Base-by-base conservation (phyloP, 37 sponge, comb jelly and placozoan genomes). In the Sycon ciliatum region DNA sequence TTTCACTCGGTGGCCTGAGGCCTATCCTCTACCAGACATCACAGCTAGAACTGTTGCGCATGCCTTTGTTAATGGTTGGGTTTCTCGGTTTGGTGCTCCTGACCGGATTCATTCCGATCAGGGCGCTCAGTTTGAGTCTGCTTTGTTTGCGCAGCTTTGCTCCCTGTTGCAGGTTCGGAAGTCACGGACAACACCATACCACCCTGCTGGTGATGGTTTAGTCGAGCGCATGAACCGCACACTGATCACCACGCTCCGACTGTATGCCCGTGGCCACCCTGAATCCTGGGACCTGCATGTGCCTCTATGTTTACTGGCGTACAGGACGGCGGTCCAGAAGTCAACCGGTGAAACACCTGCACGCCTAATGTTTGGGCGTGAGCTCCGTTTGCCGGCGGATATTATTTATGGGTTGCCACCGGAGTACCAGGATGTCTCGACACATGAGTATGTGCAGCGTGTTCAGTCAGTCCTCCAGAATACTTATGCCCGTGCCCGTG, bases 1-100 rank as follows among this genome's bases (percentile, higher is more conserved):
- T 32, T 32, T 86, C 28, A 81, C 86, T 5, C 81, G 81, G 30
- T 86, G 86, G 86, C 75, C 82, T 28, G 86, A 86, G 66, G 85
- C 80, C 7, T 85, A 77, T 73, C 78, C 75, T 2, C 38, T 79
- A 24, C 73, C 78, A 11, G 78, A 81, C 36, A 77, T 76, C 20
- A 79, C 22, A 24, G 77, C 80, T n/a, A 69, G 61, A 11, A 85
- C 81, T 2, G 63, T 85, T 64, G 85, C 65, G n/a, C 62, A 30
- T 18, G 42, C 39, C 22, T 56, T 76, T 3, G 63, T 38, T 4
- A 33, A 76, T 40, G 67, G 66, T 54, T 29, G 60, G 1, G 36
- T 74, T n/a, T 74, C 37, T 32, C 67, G 67, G 27, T 75, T 75
- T 7, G 38, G 53, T 20, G 22, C 42, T n/a, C n/a, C 54, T 24